Conservation (phyloP, 2,113 vertebrate genomes). For the Lontra canadensis region DNA sequence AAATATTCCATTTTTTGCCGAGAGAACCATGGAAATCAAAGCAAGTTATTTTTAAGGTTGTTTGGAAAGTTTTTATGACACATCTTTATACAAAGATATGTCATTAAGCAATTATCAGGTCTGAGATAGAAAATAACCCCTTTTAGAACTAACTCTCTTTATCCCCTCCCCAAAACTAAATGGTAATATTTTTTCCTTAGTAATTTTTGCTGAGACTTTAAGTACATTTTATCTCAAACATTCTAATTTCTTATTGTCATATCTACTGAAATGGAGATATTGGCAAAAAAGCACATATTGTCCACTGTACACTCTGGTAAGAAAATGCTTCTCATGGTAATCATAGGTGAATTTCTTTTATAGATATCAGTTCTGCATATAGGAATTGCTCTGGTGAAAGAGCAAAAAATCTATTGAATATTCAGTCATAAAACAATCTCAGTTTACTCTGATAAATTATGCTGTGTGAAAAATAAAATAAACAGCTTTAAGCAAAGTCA, state of each 20-base stretch:
- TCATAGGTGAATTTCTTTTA: constrained; percentile 78
- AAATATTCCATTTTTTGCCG: background rate
- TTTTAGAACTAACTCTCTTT: constrained; percentile 29
- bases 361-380: constrained; percentile 79
- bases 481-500: constrained; percentile 48
- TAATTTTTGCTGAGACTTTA: constrained; percentile 69
- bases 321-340: constrained; percentile 78
- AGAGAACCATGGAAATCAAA: background rate
- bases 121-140: background rate
- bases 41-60: constrained; percentile 2
- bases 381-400: constrained; percentile 72
- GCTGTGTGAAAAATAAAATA: constrained; percentile 53
- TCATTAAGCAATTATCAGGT: constrained; percentile 13
- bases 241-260: constrained; percentile 65
- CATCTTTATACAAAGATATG: constrained; percentile 39
- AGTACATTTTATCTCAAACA: constrained; percentile 52
- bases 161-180: constrained; percentile 48
- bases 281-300: constrained; percentile 63
- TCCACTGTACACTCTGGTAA: constrained; percentile 67
- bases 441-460: constrained; percentile 60
- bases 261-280: constrained; percentile 15
- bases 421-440: constrained; percentile 66
- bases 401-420: constrained; percentile 65
- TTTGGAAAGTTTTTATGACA: background rate
- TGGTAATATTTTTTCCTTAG: background rate